Evolutionary conservation across 2,797 vertebrate genomes (phyloP).

Genomic region (Danionella dracula): DNA sequence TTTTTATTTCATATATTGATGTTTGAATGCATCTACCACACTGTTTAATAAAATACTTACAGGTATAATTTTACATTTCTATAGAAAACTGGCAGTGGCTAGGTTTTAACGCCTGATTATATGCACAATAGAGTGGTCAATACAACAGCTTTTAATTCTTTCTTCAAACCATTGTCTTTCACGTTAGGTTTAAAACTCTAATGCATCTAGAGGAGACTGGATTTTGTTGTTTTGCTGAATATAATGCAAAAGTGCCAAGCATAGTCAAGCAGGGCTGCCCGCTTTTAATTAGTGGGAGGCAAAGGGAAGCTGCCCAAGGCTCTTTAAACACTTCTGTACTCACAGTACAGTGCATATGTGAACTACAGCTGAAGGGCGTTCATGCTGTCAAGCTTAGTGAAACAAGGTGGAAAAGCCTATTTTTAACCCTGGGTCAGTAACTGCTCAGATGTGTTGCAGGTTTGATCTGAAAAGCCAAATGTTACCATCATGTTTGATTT

Average conservation of each 20-base stretch:
- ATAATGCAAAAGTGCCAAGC: constrained; percentile 2
- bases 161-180: no score
- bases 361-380: constrained; percentile 19
- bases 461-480: neutral
- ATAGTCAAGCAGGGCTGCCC: constrained; percentile 1
- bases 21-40: no score
- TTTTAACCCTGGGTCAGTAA: neutral
- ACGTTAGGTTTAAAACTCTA: neutral
- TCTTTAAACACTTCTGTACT: constrained; percentile 25
- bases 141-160: no score
- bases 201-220: neutral
- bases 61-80: no score
- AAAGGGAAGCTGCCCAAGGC: neutral
- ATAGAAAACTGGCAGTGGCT: no score
- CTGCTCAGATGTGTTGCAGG: neutral
- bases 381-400: constrained; percentile 9
- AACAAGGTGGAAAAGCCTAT: constrained; percentile 17
- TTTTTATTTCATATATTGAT: no score
- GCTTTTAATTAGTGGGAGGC: constrained; percentile 30
- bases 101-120: no score
- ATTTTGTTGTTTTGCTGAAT: constrained; percentile 6
- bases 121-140: no score
- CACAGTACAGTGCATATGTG: constrained; percentile 19
- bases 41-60: no score
- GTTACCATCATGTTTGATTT: neutral